Base-by-base conservation (phyloP, 2,797 vertebrate species). In the Percopsis omiscomaycus region DNA sequence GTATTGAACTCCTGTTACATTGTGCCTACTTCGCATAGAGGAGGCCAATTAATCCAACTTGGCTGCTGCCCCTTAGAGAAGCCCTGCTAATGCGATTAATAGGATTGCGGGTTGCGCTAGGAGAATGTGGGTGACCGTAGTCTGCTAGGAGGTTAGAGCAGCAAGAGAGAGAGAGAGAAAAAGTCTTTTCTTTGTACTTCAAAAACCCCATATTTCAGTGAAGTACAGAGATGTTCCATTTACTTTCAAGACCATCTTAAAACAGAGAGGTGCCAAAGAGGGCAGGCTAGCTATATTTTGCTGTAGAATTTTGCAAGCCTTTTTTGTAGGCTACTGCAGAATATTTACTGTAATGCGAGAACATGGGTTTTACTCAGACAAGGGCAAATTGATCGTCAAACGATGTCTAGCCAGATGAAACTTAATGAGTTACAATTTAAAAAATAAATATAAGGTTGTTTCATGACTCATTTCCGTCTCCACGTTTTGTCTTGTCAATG, bases 31-130 rank as follows among this genome's bases (percentile, higher is more conserved):
- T 91, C 93, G 90, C 90, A 91, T 91, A 85, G 85, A 71, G 67
- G 55, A 74, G 82, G 75, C 82, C 89, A 89, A 93, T 93, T 91
- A 93, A 91, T 93, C 86, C 87, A 86, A 83, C 74, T 85, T 77
- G 87, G 81, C 88, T 78, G 62, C 64, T 80, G 82, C 71, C 73
- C 74, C 78, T 86, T 67, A 72, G 81, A 89, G 84, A 72, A 63
- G 61, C 51, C 67, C 54, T 74, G 76, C 82, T 90, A 91, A 92
- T 90, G 84, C 84, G 80, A 91, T 89, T 91, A 91, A 90, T 90
- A 82, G 88, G 79, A 85, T 86, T 89, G 81, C 80, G 78, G 81
- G 76, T 84, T 85, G 86, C 81, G 86, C 83, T 82, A 78, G 69
- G 76, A 69, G 71, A 58, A 70, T 71, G 77, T 64, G 63, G 73